phyloP scores from a whole-genome alignment of 2,888 invertebrate species.

The Andricus curvator region DNA sequence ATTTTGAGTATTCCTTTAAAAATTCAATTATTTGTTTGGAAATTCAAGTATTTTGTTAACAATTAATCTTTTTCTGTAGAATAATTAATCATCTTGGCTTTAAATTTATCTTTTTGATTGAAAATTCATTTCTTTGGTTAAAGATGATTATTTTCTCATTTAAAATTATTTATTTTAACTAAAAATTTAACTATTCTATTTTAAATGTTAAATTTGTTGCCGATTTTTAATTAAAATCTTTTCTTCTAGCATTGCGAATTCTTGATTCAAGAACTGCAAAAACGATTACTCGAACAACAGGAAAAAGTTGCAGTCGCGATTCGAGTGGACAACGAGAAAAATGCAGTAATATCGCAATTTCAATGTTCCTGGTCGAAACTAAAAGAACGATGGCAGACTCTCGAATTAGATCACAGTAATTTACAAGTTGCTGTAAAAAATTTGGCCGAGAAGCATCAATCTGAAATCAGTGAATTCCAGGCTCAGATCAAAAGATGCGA shows the following conservation, averaged over 20 bases:
- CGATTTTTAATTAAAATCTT: slow-evolving; percentile 43
- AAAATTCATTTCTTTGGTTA: no score
- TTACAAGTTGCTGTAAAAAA: slow-evolving; percentile 78
- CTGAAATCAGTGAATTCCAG: slow-evolving; percentile 79
- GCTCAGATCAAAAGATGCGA: slow-evolving; percentile 83
- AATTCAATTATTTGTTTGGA: no score
- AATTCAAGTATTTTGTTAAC: no score
- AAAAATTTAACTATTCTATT: no score
- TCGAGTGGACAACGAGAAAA: slow-evolving; percentile 88
- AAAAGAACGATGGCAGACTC: slow-evolving; percentile 72
- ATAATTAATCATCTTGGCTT: no score
- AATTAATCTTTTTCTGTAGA: no score
- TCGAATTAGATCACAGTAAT: slow-evolving; percentile 75
- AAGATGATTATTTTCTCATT: no score
- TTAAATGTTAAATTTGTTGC: neutral
- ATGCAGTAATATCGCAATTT: slow-evolving; percentile 84
- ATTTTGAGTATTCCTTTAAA: no score
- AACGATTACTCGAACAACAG: slow-evolving; percentile 86
- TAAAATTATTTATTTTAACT: no score
- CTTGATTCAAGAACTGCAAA: slow-evolving; percentile 87
- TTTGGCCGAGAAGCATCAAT: slow-evolving; percentile 79
- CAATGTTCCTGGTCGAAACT: slow-evolving; percentile 83
- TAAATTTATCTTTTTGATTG: no score
- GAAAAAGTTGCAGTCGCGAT: slow-evolving; percentile 89
- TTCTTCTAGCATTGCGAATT: slow-evolving; percentile 86